Evolutionary conservation across 2,113 vertebrate genomes (phyloP).

Genomic region (Datnioides undecimradiatus): DNA sequence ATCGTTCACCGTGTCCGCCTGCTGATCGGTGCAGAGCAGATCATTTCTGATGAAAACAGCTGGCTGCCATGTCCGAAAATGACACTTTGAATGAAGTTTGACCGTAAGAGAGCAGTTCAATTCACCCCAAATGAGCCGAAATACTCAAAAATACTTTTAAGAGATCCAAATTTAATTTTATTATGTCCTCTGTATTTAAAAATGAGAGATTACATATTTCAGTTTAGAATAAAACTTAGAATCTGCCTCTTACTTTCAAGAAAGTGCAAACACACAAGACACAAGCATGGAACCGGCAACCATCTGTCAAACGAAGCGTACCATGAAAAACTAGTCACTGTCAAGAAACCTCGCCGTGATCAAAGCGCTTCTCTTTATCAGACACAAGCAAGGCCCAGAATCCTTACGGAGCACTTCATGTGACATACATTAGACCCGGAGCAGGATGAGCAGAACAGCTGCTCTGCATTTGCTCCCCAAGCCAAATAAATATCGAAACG

Average conservation of each 20-base stretch:
- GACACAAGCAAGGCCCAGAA: not conserved
- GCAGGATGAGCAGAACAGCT: constrained; percentile 74
- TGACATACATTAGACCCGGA: constrained; percentile 52
- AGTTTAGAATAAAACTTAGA: not conserved
- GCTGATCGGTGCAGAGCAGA: not conserved
- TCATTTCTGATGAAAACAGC: not conserved
- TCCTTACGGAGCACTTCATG: constrained; percentile 1
- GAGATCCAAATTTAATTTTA: not conserved
- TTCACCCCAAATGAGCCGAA: no score
- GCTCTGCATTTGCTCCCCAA: constrained; percentile 63
- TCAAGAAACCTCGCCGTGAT: constrained; percentile 18
- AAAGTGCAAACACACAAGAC: not conserved
- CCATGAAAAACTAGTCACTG: constrained; percentile 20
- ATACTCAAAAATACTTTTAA: no score
- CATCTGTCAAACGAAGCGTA: constrained; percentile 12
- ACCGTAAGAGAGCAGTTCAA: not conserved
- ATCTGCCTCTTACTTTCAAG: not conserved
- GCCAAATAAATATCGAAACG: constrained; percentile 65
- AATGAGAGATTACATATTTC: no score
- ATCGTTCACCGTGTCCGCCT: not conserved
- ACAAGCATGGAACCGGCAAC: not conserved
- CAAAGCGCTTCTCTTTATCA: constrained; percentile 32
- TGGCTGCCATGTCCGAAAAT: not conserved
- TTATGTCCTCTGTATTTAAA: not conserved
- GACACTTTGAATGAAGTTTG: no score